These are phyloP conservation scores for Phasianus colchicus DNA, from an alignment of 2,113 vertebrate genomes.

Conservation along the genomic window DNA sequence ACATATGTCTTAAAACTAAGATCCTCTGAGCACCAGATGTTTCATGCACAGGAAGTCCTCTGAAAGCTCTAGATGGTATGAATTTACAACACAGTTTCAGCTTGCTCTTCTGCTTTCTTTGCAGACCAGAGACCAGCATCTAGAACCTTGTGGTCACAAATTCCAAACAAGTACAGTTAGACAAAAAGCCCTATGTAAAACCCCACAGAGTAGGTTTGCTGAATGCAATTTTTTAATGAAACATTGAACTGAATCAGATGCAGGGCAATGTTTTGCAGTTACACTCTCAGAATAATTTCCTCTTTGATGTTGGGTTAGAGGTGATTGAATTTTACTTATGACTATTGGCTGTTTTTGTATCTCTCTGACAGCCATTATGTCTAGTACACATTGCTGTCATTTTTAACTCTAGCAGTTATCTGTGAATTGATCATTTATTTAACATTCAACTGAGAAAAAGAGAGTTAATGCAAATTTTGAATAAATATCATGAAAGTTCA, in stretches of 20 bases:
- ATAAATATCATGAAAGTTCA: neutral
- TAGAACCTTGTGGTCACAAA: neutral
- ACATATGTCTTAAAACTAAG: neutral
- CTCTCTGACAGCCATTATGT: neutral
- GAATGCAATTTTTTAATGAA: neutral
- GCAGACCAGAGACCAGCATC: neutral
- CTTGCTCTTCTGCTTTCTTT: neutral
- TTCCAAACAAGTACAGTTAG: neutral
- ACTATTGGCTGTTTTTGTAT: neutral
- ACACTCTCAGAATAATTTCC: neutral
- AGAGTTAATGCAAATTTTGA: neutral
- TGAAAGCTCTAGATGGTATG: neutral
- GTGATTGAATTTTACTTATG: neutral
- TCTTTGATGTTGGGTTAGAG: neutral
- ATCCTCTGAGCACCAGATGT: neutral
- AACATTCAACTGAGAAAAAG: neutral
- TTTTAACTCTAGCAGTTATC: neutral
- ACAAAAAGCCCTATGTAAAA: neutral
- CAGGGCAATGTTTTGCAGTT: neutral
- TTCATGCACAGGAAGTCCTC: neutral
- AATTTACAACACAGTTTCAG: neutral
- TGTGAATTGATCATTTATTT: neutral
- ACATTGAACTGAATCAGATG: neutral
- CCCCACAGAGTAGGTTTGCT: neutral
- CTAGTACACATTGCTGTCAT: neutral